Evolutionary conservation across 2,113 vertebrate species (phyloP), one percentile per base, ranked within the genome.

Genomic region (Arothron firmamentum): DNA sequence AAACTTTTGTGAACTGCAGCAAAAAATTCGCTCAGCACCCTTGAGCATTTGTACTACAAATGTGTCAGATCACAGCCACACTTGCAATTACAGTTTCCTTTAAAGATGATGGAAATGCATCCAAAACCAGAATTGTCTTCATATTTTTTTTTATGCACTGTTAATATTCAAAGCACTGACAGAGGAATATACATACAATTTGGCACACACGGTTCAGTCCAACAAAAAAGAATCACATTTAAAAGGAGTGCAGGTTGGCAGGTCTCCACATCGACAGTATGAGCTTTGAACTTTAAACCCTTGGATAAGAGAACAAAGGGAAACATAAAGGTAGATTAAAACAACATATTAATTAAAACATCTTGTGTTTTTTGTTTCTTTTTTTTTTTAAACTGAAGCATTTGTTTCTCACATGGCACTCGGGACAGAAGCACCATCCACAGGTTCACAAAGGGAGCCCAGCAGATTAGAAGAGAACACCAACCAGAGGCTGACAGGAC

Each of bases 141-240:
- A 82, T 76, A 81, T 66, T 74, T 67, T 75, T 67, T 75, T 84
- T 83, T 81, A 89, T 89, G 88, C 87, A 90, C 78, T 87, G 88
- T 88, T 85, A 83, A 86, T 83, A 88, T 79, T 83, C 81, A 90
- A 91, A 87, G 87, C 86, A 81, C 72, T 72, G 87, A 87, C 87
- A 89, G 82, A 89, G 80, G 74, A 87, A 78, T 78, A 87, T 81
- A 87, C 81, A 88, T 81, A 89, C 78, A 88, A 80, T 92, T 92
- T 92, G 91, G 91, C 91, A 92, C 90, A 90, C 80, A 83, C 81
- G 83, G 86, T 90, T 88, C 72, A 50, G 85, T 90, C 82, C 82
- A 88, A 91, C 87, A 79, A 64, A 91, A 86, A 82, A 23, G 80
- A 80, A 77, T 87, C 81, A 90, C 86, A 90, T 85, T 87, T 86